Conservation (phyloP, 2,888 invertebrate genomes). For the Apodemia duryi region DNA sequence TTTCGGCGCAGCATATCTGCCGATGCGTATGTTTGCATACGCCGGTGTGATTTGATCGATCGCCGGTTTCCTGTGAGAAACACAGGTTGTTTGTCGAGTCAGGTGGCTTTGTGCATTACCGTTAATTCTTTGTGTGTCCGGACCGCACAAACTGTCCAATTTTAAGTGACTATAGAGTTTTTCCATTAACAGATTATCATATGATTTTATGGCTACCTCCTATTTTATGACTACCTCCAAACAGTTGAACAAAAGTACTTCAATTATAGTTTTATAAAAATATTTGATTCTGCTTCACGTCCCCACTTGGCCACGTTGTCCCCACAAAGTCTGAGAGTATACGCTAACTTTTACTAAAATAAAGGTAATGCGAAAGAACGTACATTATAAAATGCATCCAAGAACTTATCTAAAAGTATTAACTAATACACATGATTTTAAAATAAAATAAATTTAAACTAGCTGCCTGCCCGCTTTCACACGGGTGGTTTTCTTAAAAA, state of each 20-base stretch:
- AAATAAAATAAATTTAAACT: no score
- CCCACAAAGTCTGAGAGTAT: neutral
- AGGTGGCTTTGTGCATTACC: constrained; percentile 58
- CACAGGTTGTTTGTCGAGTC: constrained; percentile 66
- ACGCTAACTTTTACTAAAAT: no score
- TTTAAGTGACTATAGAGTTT: constrained; percentile 1
- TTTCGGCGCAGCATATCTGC: constrained; percentile 52
- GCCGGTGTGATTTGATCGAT: constrained; percentile 68
- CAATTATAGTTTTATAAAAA: neutral
- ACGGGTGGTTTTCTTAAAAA: no score
- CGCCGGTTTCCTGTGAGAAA: constrained; percentile 70
- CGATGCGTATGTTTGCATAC: constrained; percentile 63
- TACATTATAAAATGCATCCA: no score
- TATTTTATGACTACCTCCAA: neutral
- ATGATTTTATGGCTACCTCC: neutral
- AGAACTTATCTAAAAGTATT: no score
- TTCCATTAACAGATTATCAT: neutral
- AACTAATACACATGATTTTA: no score
- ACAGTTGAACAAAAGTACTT: neutral
- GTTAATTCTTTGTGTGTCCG: constrained; percentile 51
- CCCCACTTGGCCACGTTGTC: neutral
- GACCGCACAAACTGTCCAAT: constrained; percentile 43
- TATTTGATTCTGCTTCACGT: neutral
- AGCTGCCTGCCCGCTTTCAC: no score
- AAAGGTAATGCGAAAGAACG: no score